Evolutionary conservation across 2,113 vertebrate species (phyloP), one percentile per base, ranked within the genome.

Genomic region (Oncorhynchus kisutch): DNA sequence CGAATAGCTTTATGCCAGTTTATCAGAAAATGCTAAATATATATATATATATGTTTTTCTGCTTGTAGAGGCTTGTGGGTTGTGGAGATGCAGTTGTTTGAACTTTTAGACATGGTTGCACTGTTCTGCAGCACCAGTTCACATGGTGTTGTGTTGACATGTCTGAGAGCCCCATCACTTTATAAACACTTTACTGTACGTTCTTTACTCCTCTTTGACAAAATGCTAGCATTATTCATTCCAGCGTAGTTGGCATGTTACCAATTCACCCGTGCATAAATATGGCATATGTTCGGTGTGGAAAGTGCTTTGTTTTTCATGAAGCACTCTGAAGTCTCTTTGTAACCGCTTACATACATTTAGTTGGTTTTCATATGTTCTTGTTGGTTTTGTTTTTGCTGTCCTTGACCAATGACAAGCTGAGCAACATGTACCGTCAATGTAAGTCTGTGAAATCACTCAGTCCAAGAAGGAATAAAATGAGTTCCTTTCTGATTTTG

Each of bases 161-260:
- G 57, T 18, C 57, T 60, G 25, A 62, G 60, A 64, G 51, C 34
- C 34, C 34, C 34, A 39, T 39, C 34, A 39, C 34, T 39, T 8
- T 39, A 39, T 1, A 39, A 6, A 59, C 64, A 5, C 24, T 75
- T 80, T 79, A 76, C 72, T 49, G 70, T 80, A 49, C 62, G 66
- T 8, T 8, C 39, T 39, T 39, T 9, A 39, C 39, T 39, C 39
- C 39, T 39, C 5, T 22, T 22, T 18, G n/a, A 73, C 31, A 29
- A 64, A 39, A 64, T 25, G 8, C 39, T 9, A 39, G 39, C 39
- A 39, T 39, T 39, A 2, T 39, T 39, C 39, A 8, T 8, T 39
- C 39, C 39, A 39, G 39, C 39, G 7, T 39, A 39, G 49, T 51
- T 39, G 39, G 39, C 39, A 39, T 39, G 49, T 51, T 51, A 51